Conservation (phyloP, 2,888 invertebrate genomes). For the Sinelater perroti region DNA sequence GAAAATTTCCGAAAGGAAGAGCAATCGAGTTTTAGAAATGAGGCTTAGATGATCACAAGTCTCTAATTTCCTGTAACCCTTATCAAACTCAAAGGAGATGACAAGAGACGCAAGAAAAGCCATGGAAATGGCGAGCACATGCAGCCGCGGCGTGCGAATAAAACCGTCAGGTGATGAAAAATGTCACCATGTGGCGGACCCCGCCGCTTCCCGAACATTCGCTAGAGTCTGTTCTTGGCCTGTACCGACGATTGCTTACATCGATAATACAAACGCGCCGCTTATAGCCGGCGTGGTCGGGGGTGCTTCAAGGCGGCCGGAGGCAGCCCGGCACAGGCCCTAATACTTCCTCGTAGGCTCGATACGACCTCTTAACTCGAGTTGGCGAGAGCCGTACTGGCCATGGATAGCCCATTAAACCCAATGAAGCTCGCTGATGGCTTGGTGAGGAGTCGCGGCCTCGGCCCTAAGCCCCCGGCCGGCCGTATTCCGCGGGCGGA, state of each 20-base stretch:
- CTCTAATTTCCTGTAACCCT: constrained; percentile 5
- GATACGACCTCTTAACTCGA: constrained; percentile 55
- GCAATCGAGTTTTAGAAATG: constrained; percentile 1
- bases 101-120: constrained; percentile 3
- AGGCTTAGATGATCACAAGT: background rate
- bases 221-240: constrained; percentile 17
- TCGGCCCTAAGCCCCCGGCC: constrained; percentile 23
- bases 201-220: constrained; percentile 1
- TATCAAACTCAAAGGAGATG: constrained; percentile 1
- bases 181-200: background rate
- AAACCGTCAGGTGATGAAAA: constrained; percentile 14
- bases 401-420: constrained; percentile 54
- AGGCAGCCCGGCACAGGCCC: constrained; percentile 34
- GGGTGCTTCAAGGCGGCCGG: constrained; percentile 39
- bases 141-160: constrained; percentile 6
- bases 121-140: constrained; percentile 2
- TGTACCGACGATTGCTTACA: constrained; percentile 20
- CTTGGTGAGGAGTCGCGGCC: constrained; percentile 38
- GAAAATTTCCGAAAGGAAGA: too few relatives aligned
- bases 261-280: constrained; percentile 35
- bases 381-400: constrained; percentile 49
- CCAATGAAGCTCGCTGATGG: constrained; percentile 51
- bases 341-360: constrained; percentile 53
- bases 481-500: constrained; percentile 44
- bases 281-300: constrained; percentile 25